Evolutionary conservation across 2,888 invertebrate species (phyloP).

Genomic region (Melanophora roralis): DNA sequence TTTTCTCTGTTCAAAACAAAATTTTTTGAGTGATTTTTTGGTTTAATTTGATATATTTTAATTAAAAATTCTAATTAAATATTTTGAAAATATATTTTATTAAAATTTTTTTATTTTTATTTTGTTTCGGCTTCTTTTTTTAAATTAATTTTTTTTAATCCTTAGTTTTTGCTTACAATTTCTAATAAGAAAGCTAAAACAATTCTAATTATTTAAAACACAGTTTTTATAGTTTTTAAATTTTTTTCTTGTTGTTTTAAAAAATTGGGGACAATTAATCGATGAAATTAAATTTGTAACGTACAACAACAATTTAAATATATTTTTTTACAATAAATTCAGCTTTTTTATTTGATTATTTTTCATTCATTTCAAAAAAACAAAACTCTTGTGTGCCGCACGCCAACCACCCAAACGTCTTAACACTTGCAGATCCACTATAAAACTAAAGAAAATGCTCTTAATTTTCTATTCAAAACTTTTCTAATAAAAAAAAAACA

Average conservation of each 20-base stretch:
- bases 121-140: no score
- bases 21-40: no score
- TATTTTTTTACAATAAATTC: not conserved
- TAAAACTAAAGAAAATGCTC: slow-evolving; percentile 39
- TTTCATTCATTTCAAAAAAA: slow-evolving; percentile 35
- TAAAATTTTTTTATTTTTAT: no score
- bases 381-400: not conserved
- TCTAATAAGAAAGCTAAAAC: no score
- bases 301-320: slow-evolving; percentile 16
- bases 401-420: not conserved
- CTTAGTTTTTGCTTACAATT: no score
- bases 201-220: no score
- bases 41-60: no score
- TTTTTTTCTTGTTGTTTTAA: not conserved
- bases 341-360: slow-evolving; percentile 1
- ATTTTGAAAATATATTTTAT: no score
- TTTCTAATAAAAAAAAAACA: not conserved
- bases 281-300: not conserved
- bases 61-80: no score
- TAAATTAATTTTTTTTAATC: no score
- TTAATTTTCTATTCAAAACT: slow-evolving; percentile 7
- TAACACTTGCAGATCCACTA: slow-evolving; percentile 45
- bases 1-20: no score
- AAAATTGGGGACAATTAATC: slow-evolving; percentile 11
- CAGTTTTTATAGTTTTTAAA: no score